Conservation (phyloP, 2,888 invertebrate species). For the Cetonia aurata region DNA sequence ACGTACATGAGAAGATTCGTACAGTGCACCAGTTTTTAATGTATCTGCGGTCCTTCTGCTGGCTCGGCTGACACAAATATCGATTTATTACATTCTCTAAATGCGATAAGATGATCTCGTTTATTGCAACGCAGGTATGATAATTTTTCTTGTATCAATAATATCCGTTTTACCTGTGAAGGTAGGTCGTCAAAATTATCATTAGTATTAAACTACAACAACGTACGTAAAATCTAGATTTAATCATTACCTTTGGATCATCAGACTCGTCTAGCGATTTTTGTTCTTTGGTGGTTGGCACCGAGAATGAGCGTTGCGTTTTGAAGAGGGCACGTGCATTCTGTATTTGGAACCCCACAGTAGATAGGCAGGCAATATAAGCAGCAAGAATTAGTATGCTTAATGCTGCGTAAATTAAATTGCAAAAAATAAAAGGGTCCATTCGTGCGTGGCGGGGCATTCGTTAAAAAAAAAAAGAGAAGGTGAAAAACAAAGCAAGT, state of each 20-base stretch:
- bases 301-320: conserved; percentile 92
- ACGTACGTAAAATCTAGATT: too few relatives aligned
- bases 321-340: conserved; percentile 86
- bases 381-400: conserved; percentile 62
- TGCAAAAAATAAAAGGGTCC: conserved; percentile 55
- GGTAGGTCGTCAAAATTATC: too few relatives aligned
- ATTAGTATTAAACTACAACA: too few relatives aligned
- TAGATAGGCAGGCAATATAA: conserved; percentile 64
- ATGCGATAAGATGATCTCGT: too few relatives aligned
- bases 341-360: conserved; percentile 63
- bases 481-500: conserved; percentile 45
- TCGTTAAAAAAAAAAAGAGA: conserved; percentile 42
- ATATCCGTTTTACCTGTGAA: too few relatives aligned
- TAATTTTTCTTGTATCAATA: too few relatives aligned
- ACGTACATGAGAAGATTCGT: too few relatives aligned
- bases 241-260: conserved; percentile 66
- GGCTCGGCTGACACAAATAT: too few relatives aligned
- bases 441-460: conserved; percentile 58
- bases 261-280: conserved; percentile 67
- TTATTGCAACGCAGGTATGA: too few relatives aligned
- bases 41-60: too few relatives aligned
- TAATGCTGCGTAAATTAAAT: conserved; percentile 57
- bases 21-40: too few relatives aligned
- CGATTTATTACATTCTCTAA: too few relatives aligned
- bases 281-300: conserved; percentile 89